Evolutionary conservation across 1,140 invertebrate species (phyloP), one percentile per base, ranked within the genome.

Genomic region (Metopolophium dirhodum): DNA sequence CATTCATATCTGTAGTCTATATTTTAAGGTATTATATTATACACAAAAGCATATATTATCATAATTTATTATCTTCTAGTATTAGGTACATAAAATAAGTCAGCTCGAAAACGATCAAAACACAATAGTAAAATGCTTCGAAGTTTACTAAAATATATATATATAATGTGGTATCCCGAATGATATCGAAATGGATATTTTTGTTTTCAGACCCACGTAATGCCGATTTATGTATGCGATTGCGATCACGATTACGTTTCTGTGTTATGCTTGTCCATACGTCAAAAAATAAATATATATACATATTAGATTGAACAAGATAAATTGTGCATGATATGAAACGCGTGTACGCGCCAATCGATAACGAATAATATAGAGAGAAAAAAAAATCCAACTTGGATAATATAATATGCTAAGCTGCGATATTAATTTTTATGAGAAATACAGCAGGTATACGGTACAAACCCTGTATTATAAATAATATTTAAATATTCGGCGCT

Each of bases 271-370:
- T 77, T 77, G 30, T 77, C 0, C 61, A 77, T 77, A 77, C 61
- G n/a, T n/a, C 61, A 68, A 68, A 61, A 30, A 30, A 61, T 61
- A 61, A 30, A 30, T 61, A 11, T 77, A 77, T n/a, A 68, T n/a
- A 68, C 30, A 77, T 77, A 77, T 77, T 77, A 35, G 30, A 77
- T 77, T n/a, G 11, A 77, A 77, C 61, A 77, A 77, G 30, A 77
- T 77, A 77, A n/a, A 77, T 77, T 77, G 61, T 77, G 61, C 30
- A 77, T n/a, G 61, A 20, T 77, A n/a, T 77, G n/a, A 77, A 77
- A 77, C n/a, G 14, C 14, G 14, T 77, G n/a, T 77, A 14, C 4
- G 14, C 7, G 11, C 61, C 4, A 77, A 77, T 77, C 61, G n/a
- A 77, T 77, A 77, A 77, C n/a, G 83, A 85, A 85, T 45, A 41